Base-by-base conservation (phyloP, 2,888 invertebrate genomes). In the Thecocarcelia acutangulata region DNA sequence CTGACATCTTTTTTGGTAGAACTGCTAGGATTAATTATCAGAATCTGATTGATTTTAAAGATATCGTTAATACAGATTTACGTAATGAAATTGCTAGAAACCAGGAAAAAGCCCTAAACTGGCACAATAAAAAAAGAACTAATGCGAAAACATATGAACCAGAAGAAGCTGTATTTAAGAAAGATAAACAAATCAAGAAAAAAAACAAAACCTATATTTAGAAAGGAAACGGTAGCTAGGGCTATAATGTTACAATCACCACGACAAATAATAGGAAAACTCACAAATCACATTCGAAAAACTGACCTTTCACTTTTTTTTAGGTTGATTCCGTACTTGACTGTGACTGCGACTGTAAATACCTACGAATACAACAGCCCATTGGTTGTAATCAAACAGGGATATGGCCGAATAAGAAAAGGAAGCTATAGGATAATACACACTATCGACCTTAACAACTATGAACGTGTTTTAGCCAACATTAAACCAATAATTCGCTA, bases 361-460 rank as follows among this genome's bases (percentile, higher is more conserved):
- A 48, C 44, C 12, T 81, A 78, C 61, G 59, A 74, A 52, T 80
- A 80, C 54, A 76, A 54, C 12, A 75, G 64, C 58, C 78, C 78
- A 15, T 19, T 73, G n/a, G 59, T 83, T 1, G 28, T 63, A 9
- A 74, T 77, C 0, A 79, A 76, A 46, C 61, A 82, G 40, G 75
- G 77, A 13, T 13, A 58, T 0, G 74, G 66, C 28, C 82, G 74
- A 56, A 77, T 79, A 13, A 61, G 61, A 1, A 82, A 61, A 13
- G 77, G 76, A 11, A 72, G 58, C 8, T 83, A 75, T 17, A 80
- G 75, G 78, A 78, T 75, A 11, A 83, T 83, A 85, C 86, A 11
- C 84, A 86, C 3, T 66, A 84, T 44, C 80, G 85, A 21, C 13
- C 13, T 80, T 15, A 15, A 37, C 9, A 69, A 80, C 9, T 80